Evolutionary conservation across 92 coral and sea anemone species (phyloP).

Genomic region (Bergia puertoricense): DNA sequence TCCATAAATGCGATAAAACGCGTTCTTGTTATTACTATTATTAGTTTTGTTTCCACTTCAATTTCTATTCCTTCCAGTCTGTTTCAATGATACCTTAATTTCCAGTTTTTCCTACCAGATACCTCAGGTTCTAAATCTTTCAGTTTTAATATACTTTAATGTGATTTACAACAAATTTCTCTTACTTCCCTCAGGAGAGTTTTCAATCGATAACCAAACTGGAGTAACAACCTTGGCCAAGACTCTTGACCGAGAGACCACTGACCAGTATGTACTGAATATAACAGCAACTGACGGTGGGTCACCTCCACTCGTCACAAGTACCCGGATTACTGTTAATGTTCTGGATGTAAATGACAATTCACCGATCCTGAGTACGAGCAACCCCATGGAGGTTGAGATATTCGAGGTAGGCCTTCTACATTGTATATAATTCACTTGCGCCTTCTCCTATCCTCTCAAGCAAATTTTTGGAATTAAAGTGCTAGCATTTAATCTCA

Average conservation of each 20-base stretch:
- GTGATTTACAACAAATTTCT: too few species aligned
- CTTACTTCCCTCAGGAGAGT: constrained; percentile 46
- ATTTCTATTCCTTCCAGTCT: too few species aligned
- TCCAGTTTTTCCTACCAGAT: background rate
- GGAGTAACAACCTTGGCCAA: constrained; percentile 62
- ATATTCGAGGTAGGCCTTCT: constrained; percentile 52
- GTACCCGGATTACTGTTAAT: constrained; percentile 49
- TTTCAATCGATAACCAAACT: constrained; percentile 64
- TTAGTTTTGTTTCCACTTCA: too few species aligned
- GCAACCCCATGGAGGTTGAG: constrained; percentile 31
- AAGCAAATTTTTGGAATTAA: too few species aligned
- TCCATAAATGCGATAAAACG: too few species aligned
- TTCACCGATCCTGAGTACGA: constrained; percentile 54
- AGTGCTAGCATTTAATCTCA: too few species aligned
- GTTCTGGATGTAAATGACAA: constrained; percentile 78
- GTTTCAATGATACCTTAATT: too few species aligned
- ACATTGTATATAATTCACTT: too few species aligned
- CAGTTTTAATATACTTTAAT: too few species aligned
- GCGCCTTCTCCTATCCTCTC: too few species aligned
- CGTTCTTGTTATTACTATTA: too few species aligned
- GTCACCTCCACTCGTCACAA: constrained; percentile 51
- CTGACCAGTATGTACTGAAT: constrained; percentile 53
- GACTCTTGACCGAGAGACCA: constrained; percentile 64
- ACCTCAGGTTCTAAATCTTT: too few species aligned
- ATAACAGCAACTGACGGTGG: constrained; percentile 71